Percentiles rank a stretch among this genome's conserved stretches.
phyloP scores from a whole-genome alignment of 2,113 vertebrate genomes.

The Spea multiplicata region DNA sequence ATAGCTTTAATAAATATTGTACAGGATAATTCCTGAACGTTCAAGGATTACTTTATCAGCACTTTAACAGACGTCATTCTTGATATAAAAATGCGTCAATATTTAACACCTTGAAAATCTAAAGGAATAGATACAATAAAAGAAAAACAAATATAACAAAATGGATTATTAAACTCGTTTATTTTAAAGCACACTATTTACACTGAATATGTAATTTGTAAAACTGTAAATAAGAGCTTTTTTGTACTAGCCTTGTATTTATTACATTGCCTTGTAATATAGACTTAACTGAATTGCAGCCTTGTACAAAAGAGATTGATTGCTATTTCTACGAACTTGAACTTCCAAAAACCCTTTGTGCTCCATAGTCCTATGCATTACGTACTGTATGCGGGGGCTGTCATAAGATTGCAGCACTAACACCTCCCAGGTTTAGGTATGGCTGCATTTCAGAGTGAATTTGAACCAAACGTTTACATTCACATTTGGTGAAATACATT shows the following conservation, averaged over 20 bases:
- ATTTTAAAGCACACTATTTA: slow-evolving; percentile 75
- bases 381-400: not conserved
- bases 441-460: too few relatives aligned
- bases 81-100: slow-evolving; percentile 69
- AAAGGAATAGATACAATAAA: slow-evolving; percentile 52
- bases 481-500: too few relatives aligned
- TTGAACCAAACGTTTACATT: too few relatives aligned
- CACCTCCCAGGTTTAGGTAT: too few relatives aligned
- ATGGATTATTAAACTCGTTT: slow-evolving; percentile 71
- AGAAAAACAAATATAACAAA: slow-evolving; percentile 60
- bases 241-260: slow-evolving; percentile 79
- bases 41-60: slow-evolving; percentile 74
- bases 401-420: too few relatives aligned
- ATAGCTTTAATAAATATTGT: slow-evolving; percentile 80
- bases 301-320: slow-evolving; percentile 56
- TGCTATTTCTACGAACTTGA: not conserved
- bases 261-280: slow-evolving; percentile 83
- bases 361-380: slow-evolving; percentile 13
- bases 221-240: slow-evolving; percentile 87
- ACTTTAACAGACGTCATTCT: slow-evolving; percentile 81
- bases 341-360: not conserved
- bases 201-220: slow-evolving; percentile 78
- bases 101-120: slow-evolving; percentile 66
- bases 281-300: too few relatives aligned
- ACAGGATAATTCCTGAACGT: slow-evolving; percentile 75